phyloP scores from a whole-genome alignment of 2,113 vertebrate genomes.

The Arizona elegans region DNA sequence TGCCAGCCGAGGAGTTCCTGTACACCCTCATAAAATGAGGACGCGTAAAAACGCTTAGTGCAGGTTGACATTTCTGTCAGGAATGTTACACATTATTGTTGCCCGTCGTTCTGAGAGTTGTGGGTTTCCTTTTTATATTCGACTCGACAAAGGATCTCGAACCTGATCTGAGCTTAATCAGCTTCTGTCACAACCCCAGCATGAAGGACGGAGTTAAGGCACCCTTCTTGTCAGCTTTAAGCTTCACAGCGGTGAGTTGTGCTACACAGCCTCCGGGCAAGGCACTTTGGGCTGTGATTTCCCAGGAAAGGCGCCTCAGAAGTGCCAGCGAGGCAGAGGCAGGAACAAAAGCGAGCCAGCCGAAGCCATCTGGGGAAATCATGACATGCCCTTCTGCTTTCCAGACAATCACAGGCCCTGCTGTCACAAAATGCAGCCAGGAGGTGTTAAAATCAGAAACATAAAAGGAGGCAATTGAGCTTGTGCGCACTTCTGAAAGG shows the following conservation, averaged over 20 bases:
- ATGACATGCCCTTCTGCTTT: not conserved
- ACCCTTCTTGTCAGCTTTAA: not conserved
- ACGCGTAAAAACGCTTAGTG: not conserved
- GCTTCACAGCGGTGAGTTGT: not conserved
- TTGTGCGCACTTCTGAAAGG: too few species aligned
- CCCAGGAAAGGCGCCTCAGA: not conserved
- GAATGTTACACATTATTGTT: not conserved
- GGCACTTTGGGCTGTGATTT: not conserved
- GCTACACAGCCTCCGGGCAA: not conserved
- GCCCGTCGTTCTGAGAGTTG: conserved; percentile 2
- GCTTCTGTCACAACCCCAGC: not conserved
- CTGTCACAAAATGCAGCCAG: not conserved
- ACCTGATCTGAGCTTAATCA: not conserved
- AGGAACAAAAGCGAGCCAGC: not conserved
- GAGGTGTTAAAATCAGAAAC: not conserved
- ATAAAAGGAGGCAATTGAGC: not conserved
- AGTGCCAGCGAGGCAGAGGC: not conserved
- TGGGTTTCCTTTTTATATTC: not conserved
- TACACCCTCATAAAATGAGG: not conserved
- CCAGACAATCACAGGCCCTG: conserved; percentile 4
- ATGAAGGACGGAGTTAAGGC: not conserved
- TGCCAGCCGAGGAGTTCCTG: too few species aligned
- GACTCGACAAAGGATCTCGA: not conserved
- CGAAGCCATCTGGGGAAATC: not conserved
- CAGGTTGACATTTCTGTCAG: not conserved